Evolutionary conservation across 2,888 invertebrate genomes (phyloP).

Genomic region (Lottia gigantea): DNA sequence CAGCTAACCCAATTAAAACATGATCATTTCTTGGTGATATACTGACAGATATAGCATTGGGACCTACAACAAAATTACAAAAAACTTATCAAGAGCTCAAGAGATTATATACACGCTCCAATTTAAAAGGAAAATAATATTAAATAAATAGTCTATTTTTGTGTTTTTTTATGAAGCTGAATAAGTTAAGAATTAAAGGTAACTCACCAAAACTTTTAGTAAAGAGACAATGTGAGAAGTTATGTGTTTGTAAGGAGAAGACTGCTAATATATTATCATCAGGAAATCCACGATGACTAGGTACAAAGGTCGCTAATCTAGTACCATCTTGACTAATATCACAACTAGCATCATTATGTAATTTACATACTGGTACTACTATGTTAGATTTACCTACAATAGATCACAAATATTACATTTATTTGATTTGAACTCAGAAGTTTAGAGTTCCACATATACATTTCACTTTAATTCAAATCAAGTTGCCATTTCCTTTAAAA

Average conservation of each 20-base stretch:
- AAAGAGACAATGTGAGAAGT: slow-evolving; percentile 82
- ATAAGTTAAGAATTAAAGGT: slow-evolving; percentile 1
- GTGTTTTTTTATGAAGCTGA: neutral
- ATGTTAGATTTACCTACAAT: slow-evolving; percentile 74
- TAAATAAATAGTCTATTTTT: no score
- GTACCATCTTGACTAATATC: slow-evolving; percentile 85
- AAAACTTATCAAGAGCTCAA: neutral
- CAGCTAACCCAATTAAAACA: slow-evolving; percentile 82
- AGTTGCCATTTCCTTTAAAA: no score
- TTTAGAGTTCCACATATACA: no score
- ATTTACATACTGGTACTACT: slow-evolving; percentile 83
- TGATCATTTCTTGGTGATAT: slow-evolving; percentile 85
- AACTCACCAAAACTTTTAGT: slow-evolving; percentile 72
- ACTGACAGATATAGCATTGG: slow-evolving; percentile 85
- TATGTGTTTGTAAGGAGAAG: slow-evolving; percentile 81
- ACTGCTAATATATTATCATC: slow-evolving; percentile 83
- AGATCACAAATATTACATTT: neutral
- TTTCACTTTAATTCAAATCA: no score
- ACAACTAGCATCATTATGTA: slow-evolving; percentile 88
- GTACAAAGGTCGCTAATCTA: slow-evolving; percentile 80
- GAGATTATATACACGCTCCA: no score
- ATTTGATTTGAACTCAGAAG: no score
- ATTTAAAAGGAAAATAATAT: no score
- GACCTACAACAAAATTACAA: slow-evolving; percentile 70
- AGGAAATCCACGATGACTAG: slow-evolving; percentile 75